Percentiles rank a stretch among this genome's conserved stretches.
Conservation (phyloP, 2,888 invertebrate species). For the Hyalella azteca region DNA sequence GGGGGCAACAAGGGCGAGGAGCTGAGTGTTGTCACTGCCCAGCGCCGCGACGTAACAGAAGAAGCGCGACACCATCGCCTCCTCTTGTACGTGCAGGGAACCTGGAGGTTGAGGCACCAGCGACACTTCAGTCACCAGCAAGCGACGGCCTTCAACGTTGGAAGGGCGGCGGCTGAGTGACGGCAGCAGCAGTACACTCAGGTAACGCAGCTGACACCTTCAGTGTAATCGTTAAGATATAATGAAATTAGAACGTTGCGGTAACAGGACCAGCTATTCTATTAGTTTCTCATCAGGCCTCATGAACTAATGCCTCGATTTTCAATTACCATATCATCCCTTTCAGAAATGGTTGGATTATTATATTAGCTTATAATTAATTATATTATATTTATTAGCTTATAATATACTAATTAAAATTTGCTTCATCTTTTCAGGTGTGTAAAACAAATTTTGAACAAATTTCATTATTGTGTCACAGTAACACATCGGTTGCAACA, state of each 20-base stretch:
- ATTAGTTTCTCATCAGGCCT: no score
- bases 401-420: no score
- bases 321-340: no score
- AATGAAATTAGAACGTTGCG: background rate
- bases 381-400: no score
- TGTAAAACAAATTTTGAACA: no score
- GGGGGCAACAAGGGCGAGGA: constrained; percentile 34
- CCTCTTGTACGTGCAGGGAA: background rate
- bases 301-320: no score
- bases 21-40: constrained; percentile 4
- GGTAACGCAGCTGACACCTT: constrained; percentile 2
- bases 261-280: background rate
- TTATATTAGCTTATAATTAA: no score
- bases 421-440: no score
- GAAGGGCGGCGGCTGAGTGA: background rate
- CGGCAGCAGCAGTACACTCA: background rate
- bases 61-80: constrained; percentile 11
- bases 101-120: background rate
- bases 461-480: no score
- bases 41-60: background rate
- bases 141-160: background rate
- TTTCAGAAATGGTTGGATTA: no score
- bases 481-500: no score
- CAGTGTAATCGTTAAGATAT: background rate
- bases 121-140: background rate